phyloP scores from a whole-genome alignment of 1,140 invertebrate species.

The Drosophila athabasca region DNA sequence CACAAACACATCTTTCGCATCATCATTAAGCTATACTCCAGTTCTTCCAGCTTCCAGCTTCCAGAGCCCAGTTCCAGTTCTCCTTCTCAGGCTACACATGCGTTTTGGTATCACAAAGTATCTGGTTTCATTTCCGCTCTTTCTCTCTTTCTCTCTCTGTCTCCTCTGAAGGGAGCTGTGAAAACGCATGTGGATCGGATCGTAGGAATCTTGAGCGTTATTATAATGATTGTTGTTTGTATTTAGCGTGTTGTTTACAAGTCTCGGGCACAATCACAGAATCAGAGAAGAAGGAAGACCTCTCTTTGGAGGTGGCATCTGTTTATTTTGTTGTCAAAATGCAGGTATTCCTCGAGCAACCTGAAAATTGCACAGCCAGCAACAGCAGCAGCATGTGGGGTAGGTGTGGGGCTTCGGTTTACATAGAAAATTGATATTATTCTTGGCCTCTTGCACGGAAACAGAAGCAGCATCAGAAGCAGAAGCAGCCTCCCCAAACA shows the following conservation, averaged over 20 bases:
- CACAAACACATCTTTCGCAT: slow-evolving; percentile 6
- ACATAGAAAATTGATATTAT: slow-evolving; percentile 81
- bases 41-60: slow-evolving; percentile 14
- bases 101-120: slow-evolving; percentile 70
- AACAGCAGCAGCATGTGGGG: slow-evolving; percentile 28
- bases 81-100: slow-evolving; percentile 23
- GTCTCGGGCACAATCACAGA: slow-evolving; percentile 78
- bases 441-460: slow-evolving; percentile 74
- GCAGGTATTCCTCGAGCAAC: slow-evolving; percentile 58
- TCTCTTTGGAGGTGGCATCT: slow-evolving; percentile 64
- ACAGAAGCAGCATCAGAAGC: slow-evolving; percentile 42
- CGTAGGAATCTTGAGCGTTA: slow-evolving; percentile 28
- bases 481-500: slow-evolving; percentile 52
- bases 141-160: slow-evolving; percentile 55
- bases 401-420: slow-evolving; percentile 45
- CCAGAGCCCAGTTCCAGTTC: not conserved
- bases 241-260: slow-evolving; percentile 71
- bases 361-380: slow-evolving; percentile 52
- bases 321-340: slow-evolving; percentile 81
- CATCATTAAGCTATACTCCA: not conserved
- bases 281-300: slow-evolving; percentile 58
- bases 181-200: slow-evolving; percentile 51
- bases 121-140: slow-evolving; percentile 83
- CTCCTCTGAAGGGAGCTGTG: slow-evolving; percentile 65
- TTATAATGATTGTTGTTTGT: slow-evolving; percentile 68